Percentiles rank a stretch among this genome's conserved stretches.
Conservation (phyloP, 37 sponge, comb jelly and placozoan genomes). For the Cladorhizidae sp. region DNA sequence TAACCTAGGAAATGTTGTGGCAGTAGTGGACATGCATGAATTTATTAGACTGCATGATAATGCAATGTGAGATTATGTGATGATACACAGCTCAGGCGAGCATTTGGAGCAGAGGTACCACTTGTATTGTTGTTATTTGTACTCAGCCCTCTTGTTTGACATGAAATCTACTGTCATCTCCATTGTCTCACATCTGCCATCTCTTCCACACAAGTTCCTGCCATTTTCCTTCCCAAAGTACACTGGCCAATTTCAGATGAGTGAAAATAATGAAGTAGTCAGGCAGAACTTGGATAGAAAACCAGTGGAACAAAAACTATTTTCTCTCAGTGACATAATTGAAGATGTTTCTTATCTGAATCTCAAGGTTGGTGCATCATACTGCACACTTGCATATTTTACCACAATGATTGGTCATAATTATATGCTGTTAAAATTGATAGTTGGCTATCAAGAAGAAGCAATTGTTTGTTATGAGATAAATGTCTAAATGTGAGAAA, state of each 20-base stretch:
- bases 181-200: slow-evolving; percentile 2
- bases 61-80: too few relatives aligned
- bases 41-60: too few relatives aligned
- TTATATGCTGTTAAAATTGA: too few relatives aligned
- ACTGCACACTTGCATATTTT: too few relatives aligned
- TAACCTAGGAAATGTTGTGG: too few relatives aligned
- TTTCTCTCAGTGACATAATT: not conserved
- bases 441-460: too few relatives aligned
- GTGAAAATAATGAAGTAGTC: not conserved
- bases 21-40: not conserved
- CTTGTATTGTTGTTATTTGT: not conserved
- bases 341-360: slow-evolving; percentile 24
- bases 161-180: not conserved
- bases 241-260: not conserved
- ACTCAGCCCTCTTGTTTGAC: not conserved
- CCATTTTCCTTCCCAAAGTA: slow-evolving; percentile 43
- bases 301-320: slow-evolving; percentile 14
- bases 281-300: not conserved
- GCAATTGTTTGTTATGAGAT: too few relatives aligned
- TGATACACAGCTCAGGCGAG: too few relatives aligned
- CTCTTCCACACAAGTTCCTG: not conserved
- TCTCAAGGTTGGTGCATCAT: slow-evolving; percentile 28
- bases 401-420: too few relatives aligned
- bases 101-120: too few relatives aligned
- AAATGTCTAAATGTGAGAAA: too few relatives aligned